Evolutionary conservation across 2,888 invertebrate genomes (phyloP).

Genomic region (Morpho achilles): DNA sequence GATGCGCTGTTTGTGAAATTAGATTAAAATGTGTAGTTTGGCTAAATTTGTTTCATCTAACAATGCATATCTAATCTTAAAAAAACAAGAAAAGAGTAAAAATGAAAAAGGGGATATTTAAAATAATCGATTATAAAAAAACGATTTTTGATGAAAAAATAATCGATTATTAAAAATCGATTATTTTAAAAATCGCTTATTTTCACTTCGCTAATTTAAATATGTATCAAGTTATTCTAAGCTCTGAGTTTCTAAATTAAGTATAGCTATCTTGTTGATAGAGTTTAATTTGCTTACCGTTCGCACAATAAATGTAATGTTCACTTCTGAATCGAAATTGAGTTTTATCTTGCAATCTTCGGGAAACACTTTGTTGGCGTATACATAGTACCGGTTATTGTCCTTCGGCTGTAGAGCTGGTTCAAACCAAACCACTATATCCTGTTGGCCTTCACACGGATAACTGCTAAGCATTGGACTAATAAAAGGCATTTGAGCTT

Average conservation of each 20-base stretch:
- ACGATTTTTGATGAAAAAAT: too few relatives aligned
- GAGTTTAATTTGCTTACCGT: background rate
- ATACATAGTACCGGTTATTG: constrained; percentile 3
- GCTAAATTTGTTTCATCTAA: too few relatives aligned
- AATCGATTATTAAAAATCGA: too few relatives aligned
- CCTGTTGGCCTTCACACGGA: background rate
- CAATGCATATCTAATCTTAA: too few relatives aligned
- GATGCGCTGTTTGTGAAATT: too few relatives aligned
- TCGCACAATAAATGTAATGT: background rate
- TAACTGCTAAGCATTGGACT: background rate
- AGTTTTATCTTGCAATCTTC: background rate
- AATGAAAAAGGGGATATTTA: too few relatives aligned
- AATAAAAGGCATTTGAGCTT: background rate
- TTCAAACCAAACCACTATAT: constrained; percentile 3
- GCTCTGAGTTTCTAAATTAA: background rate
- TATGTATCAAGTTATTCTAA: background rate
- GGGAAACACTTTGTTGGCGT: background rate
- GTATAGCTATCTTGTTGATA: background rate
- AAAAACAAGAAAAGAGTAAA: too few relatives aligned
- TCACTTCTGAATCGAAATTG: background rate
- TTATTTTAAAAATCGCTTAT: too few relatives aligned
- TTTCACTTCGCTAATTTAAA: too few relatives aligned
- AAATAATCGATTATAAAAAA: too few relatives aligned
- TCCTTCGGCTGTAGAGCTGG: background rate
- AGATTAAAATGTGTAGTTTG: too few relatives aligned